Evolutionary conservation across 2,797 vertebrate species (phyloP).

Genomic region (Channa striata): DNA sequence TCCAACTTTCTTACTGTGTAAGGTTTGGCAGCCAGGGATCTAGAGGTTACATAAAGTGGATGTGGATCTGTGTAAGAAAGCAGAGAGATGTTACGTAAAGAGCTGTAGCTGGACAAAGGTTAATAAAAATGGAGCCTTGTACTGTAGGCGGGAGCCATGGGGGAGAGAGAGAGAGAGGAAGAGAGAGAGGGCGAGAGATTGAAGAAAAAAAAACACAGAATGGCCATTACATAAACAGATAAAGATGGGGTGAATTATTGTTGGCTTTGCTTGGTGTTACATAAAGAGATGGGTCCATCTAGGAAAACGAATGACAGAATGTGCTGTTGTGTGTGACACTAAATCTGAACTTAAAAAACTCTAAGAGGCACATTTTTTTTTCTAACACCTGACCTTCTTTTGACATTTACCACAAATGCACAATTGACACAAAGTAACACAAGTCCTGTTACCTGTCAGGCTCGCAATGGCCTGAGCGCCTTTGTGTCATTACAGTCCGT

Average conservation of each 20-base stretch:
- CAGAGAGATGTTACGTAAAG: slow-evolving; percentile 82
- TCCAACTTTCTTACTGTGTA: slow-evolving; percentile 40
- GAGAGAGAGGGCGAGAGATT: background rate
- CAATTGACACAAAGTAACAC: background rate
- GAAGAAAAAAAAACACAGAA: slow-evolving; percentile 67
- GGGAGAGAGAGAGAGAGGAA: slow-evolving; percentile 40
- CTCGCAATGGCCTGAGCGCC: background rate
- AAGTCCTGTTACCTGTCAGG: slow-evolving; percentile 5
- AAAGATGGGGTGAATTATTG: slow-evolving; percentile 79
- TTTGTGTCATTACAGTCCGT: background rate
- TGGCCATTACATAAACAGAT: slow-evolving; percentile 84
- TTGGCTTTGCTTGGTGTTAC: slow-evolving; percentile 77
- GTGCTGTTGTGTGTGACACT: slow-evolving; percentile 26
- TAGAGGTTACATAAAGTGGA: slow-evolving; percentile 82
- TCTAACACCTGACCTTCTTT: slow-evolving; percentile 6
- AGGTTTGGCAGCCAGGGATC: slow-evolving; percentile 63
- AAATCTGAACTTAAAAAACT: slow-evolving; percentile 30
- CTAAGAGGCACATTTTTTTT: slow-evolving; percentile 9
- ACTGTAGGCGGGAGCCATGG: slow-evolving; percentile 64
- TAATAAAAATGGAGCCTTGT: slow-evolving; percentile 82
- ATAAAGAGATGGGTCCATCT: slow-evolving; percentile 75
- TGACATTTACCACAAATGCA: background rate
- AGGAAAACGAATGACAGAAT: slow-evolving; percentile 51
- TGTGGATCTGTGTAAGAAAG: slow-evolving; percentile 76
- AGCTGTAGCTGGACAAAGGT: slow-evolving; percentile 82